Evolutionary conservation across 2,888 invertebrate genomes (phyloP).

Genomic region (Lagria hirta): DNA sequence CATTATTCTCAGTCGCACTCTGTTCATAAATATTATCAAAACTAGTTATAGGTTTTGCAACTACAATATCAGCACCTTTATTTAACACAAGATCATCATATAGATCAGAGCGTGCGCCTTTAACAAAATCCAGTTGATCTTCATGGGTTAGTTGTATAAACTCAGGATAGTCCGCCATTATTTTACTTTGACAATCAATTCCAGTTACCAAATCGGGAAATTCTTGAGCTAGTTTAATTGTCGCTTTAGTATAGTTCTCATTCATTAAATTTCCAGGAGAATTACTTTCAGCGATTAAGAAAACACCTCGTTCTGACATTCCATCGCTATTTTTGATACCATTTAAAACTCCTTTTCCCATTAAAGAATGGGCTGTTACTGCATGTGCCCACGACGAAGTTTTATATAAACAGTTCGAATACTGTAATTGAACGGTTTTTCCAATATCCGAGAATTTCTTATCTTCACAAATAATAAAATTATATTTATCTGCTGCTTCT

Average conservation of each 20-base stretch:
- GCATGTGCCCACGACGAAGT: conserved; percentile 89
- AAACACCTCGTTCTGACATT: conserved; percentile 65
- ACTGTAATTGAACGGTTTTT: conserved; percentile 84
- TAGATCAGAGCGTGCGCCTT: conserved; percentile 82
- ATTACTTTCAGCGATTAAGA: conserved; percentile 85
- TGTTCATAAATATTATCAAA: too few relatives aligned
- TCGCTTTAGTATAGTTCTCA: conserved; percentile 65
- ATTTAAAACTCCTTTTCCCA: conserved; percentile 71
- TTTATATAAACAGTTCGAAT: conserved; percentile 71
- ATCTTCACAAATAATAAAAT: conserved; percentile 94
- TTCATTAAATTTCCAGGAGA: conserved; percentile 66
- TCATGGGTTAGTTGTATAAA: conserved; percentile 94
- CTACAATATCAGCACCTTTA: conserved; percentile 87
- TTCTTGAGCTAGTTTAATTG: conserved; percentile 71
- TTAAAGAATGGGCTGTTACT: conserved; percentile 86
- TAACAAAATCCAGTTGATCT: conserved; percentile 70
- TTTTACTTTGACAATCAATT: conserved; percentile 82
- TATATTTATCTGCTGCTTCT: conserved; percentile 70
- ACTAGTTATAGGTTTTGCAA: too few relatives aligned
- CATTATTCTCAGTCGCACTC: too few relatives aligned
- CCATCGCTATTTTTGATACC: conserved; percentile 55
- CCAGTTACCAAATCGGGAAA: conserved; percentile 80
- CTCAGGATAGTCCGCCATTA: conserved; percentile 69
- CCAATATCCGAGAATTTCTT: conserved; percentile 98
- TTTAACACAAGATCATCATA: conserved; percentile 80